Base-by-base conservation (phyloP, 1,140 invertebrate species). In the Anagrus nilaparvatae region DNA sequence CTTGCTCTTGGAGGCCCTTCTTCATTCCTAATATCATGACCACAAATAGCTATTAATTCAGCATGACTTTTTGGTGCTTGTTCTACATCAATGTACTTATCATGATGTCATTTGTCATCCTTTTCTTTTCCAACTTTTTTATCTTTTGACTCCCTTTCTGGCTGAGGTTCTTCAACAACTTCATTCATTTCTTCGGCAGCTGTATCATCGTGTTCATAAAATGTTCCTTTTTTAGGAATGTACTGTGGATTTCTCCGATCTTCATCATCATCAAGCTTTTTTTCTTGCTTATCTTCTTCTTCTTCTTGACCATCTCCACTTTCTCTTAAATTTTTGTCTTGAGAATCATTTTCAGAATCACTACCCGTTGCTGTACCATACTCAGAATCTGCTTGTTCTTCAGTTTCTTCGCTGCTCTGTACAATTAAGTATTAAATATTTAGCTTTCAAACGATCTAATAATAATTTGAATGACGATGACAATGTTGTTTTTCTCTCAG, bases 181-280 rank as follows among this genome's bases (percentile, higher is more conserved):
- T 47, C 45, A n/a, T 51, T 50, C 4, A 55, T 63, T 48, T 84
- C 81, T 16, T 83, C 81, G 14, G 77, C 75, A n/a, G 82, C 87
- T 50, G 89, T 68, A 58, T 92, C 87, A 65, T 97, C 92, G 60
- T 97, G 92, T 54, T 97, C 92, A 57, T 96, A 97, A 65, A 97
- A 97, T 4, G 87, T 89, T 13, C 94, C 94, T 47, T 83, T 78
- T 65, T 95, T 92, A 0, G 94, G 94, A 56, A 97, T 95, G 61
- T 95, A 97, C 51, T 96, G 92, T 5, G 93, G 93, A 71, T 97
- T 96, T 54, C 90, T 84, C 47, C 85, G 76, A 62, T 97, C 93
- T 60, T 97, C 90, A 65, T 96, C 93, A 65, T 90, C 84, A 61
- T 93, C 88, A 2, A 95, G 73, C 47, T 82, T 78, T 48, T 82